Evolutionary conservation across 64 coral and sea anemone genomes (phyloP), one percentile per base, ranked within the genome.

Genomic region (Cladopsammia gracilis): DNA sequence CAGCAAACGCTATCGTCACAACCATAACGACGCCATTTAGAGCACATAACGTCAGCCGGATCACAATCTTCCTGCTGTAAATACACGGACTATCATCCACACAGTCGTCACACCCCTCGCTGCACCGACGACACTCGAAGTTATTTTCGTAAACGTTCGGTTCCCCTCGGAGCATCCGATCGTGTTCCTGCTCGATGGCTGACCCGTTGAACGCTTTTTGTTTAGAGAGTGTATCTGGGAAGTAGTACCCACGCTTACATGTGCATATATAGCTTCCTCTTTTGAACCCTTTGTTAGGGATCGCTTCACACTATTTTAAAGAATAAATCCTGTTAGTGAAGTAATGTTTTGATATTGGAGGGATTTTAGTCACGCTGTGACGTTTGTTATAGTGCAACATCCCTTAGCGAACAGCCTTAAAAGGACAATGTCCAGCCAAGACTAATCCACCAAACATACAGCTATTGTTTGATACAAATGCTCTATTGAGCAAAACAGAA

Each of bases 251-350:
- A 3, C 59, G 60, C 19, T 77, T 88, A 19, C 96, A 98, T n/a
- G 69, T 89, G 74, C 96, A 98, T n/a, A 25, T 43, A 81, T 98
- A 98, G 87, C 94, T 95, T 12, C 94, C 96, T 14, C 90, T 56
- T 57, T 79, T 98, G 61, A 98, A 98, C 8, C 94, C 91, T 64
- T 93, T 67, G 15, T 90, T n/a, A 64, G 48, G 68, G 73, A 96
- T 82, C 9, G 71, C 52, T 10, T 88, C 87, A 79, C 97, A 98
- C 94, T 98, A 75, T 15, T 24, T 50, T 46, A 53, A 43, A 48
- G 75, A 57, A 88, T 10, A 58, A 34, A 34, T 34, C 34, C 34
- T 34, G 34, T 34, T 34, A 34, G 34, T 34, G 34, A 34, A 34
- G 34, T 34, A 34, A 34, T 34, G 0, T 34, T 34, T 34, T 34